Conservation (phyloP, 1,140 invertebrate genomes). For the Araneus ventricosus region DNA sequence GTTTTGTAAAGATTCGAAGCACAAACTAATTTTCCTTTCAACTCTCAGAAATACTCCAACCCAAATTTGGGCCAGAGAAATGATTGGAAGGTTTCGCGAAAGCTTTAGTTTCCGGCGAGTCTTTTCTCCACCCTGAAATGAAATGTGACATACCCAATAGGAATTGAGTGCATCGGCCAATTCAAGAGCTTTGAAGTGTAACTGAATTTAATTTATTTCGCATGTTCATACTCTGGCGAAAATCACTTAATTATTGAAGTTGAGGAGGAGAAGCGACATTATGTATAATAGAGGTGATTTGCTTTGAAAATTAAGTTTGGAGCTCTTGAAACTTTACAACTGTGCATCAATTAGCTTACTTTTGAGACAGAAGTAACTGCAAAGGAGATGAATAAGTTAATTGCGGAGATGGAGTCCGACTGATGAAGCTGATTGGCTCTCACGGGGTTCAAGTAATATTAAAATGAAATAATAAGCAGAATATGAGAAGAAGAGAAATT, state of each 20-base stretch:
- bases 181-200: neutral
- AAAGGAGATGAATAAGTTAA: neutral
- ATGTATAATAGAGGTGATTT: neutral
- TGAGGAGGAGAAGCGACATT: neutral
- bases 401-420: neutral
- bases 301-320: too few species aligned
- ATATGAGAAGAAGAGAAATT: too few species aligned
- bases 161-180: neutral
- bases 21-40: too few species aligned
- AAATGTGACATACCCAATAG: neutral
- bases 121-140: neutral
- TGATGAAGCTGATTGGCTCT: too few species aligned
- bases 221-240: neutral
- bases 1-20: too few species aligned
- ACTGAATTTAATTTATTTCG: neutral
- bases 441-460: too few species aligned
- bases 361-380: neutral
- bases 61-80: too few species aligned
- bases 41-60: too few species aligned
- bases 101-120: neutral
- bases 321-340: neutral
- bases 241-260: neutral
- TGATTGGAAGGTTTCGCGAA: too few species aligned
- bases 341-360: neutral
- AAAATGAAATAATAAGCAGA: too few species aligned